Base-by-base conservation (phyloP, 1,140 invertebrate species). In the Trichogramma pretiosum region DNA sequence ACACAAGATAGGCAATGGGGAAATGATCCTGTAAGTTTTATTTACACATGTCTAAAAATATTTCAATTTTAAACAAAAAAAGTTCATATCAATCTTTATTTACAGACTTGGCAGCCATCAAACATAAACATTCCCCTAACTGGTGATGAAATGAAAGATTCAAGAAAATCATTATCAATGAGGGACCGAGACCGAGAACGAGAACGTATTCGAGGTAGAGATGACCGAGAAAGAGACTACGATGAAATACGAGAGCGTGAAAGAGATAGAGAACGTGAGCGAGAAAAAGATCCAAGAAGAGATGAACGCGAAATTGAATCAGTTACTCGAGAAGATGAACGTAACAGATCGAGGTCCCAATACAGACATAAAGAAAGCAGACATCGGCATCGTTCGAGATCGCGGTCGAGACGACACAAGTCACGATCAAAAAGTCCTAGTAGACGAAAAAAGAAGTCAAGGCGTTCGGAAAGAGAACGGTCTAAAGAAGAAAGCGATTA, bases 1-100 rank as follows among this genome's bases (percentile, higher is more conserved):
- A 83, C 82, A 0, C 82, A 84, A 53, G 83, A 85, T 57, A 78
- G 74, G 17, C 81, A 84, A 56, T 85, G 82, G 83, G 74, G 73
- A 43, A 70, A 74, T 59, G 63, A 74, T 65, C 59, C 66, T 17
- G 67, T 72, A 58, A 58, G 53, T 38, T 47, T 41, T n/a, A n/a
- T n/a, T n/a, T n/a, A n/a, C n/a, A n/a, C n/a, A n/a, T n/a, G n/a
- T n/a, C n/a, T n/a, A n/a, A n/a, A n/a, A n/a, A n/a, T n/a, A n/a
- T n/a, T n/a, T n/a, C 18, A 43, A 21, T 22, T 54, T 38, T 32
- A 39, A 23, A 22, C 8, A 43, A 17, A 35, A 16, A 35, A 7
- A 37, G 1, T 3, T n/a, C 24, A 28, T 28, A 17, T 26, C 9
- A 23, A 28, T 28, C 19, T 26, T 23, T 39, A 23, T 23, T 55